Evolutionary conservation across 2,113 vertebrate species (phyloP), one percentile per base, ranked within the genome.

Genomic region (Menura novaehollandiae): DNA sequence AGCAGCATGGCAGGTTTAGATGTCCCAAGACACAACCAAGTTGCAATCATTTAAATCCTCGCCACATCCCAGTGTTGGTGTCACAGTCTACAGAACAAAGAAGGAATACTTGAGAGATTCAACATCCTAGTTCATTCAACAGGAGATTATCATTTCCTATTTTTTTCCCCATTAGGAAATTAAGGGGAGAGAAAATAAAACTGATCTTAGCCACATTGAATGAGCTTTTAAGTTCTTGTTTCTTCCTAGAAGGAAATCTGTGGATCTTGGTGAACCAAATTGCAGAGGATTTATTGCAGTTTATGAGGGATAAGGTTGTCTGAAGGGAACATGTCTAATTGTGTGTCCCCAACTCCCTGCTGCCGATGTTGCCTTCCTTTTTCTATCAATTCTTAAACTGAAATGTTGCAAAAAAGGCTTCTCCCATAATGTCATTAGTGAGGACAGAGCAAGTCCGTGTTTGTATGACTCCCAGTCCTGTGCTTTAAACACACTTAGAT

Each of bases 141-240:
- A 58, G 20, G 33, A 59, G 18, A 23, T 82, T 46, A 46, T 59
- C 0, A 35, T 33, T 53, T 82, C 39, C 21, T 63, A 24, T 75
- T 74, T 84, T 19, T 94, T 85, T 41, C 59, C 33, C 26, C 52
- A 63, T 59, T 78, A 56, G 21, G 13, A 79, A 90, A 63, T 15
- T 58, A 85, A 71, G 8, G 3, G 4, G 12, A 71, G 9, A 35
- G 47, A 90, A 71, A 75, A 86, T 23, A 81, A 84, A 85, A 68
- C 23, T 43, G 18, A 1, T 23, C 20, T 73, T 47, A 59, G 9
- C 15, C 30, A 27, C 0, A 0, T 11, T 53, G 17, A 43, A 3
- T 39, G 39, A 74, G 12, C 6, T 85, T 74, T 68, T 79, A 23
- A 32, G 15, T 55, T 43, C 78, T 66, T 69, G 7, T 56, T 78